Percentiles rank a stretch among this genome's conserved stretches.
Conservation (phyloP, 2,888 invertebrate species). For the Drosophila siamana region DNA sequence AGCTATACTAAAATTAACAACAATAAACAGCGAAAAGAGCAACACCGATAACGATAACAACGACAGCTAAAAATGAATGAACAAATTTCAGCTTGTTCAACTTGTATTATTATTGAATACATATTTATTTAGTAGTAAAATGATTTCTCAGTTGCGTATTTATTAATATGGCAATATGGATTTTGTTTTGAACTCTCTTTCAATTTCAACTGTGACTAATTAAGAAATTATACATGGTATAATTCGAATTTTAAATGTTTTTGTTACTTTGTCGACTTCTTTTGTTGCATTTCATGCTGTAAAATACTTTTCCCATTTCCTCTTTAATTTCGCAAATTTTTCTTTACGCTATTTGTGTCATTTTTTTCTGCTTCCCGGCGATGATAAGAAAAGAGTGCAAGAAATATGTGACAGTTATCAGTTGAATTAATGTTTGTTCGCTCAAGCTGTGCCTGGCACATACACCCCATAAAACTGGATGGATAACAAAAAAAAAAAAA, state of each 20-base stretch:
- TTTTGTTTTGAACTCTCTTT: no score
- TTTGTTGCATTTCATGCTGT: neutral
- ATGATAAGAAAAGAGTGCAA: conserved; percentile 13
- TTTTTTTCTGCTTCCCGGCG: neutral
- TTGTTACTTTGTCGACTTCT: neutral
- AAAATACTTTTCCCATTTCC: neutral
- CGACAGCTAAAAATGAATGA: conserved; percentile 10
- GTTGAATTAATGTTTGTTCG: conserved; percentile 11
- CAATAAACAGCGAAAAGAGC: conserved; percentile 15
- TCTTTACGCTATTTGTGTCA: neutral
- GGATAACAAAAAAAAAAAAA: no score
- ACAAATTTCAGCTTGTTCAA: conserved; percentile 1
- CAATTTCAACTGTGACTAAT: no score
- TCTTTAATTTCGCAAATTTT: neutral
- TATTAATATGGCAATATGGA: no score
- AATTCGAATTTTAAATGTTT: no score
- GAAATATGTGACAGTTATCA: conserved; percentile 35
- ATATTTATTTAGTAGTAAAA: neutral
- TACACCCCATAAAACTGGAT: conserved; percentile 47
- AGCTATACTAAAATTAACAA: conserved; percentile 13
- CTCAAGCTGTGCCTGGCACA: conserved; percentile 47
- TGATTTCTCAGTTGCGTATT: neutral
- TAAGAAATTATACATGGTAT: no score
- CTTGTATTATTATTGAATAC: neutral
- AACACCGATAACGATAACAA: conserved; percentile 20